phyloP scores from a whole-genome alignment of 2,888 invertebrate species.

The Hartigia nigra region DNA sequence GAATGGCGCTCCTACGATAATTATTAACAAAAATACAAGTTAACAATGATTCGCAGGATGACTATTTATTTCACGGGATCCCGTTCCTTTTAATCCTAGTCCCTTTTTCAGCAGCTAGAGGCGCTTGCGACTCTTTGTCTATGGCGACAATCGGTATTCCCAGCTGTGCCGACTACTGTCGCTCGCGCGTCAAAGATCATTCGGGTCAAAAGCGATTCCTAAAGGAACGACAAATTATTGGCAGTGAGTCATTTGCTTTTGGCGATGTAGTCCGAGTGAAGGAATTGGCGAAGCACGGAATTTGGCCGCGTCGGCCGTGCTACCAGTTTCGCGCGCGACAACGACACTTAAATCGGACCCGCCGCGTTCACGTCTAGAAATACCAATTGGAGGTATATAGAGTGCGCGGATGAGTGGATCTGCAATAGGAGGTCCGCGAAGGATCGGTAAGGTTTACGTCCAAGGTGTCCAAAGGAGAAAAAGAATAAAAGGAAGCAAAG shows the following conservation, averaged over 20 bases:
- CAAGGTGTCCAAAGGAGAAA: background rate
- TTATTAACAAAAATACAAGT: slow-evolving; percentile 60
- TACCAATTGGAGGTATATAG: background rate
- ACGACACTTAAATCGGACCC: background rate
- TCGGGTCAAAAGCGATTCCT: background rate
- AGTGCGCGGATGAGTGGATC: background rate
- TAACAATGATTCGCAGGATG: slow-evolving; percentile 49
- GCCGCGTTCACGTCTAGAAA: background rate
- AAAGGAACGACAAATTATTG: background rate
- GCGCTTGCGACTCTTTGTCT: background rate
- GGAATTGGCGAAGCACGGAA: background rate
- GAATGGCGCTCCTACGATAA: slow-evolving; percentile 42
- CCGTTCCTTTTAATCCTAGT: background rate
- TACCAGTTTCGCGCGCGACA: background rate
- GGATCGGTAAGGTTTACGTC: background rate
- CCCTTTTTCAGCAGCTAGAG: background rate
- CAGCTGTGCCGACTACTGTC: background rate
- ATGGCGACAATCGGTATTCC: background rate
- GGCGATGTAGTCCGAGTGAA: background rate
- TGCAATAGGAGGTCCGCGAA: background rate
- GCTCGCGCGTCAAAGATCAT: background rate
- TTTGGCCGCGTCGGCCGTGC: background rate
- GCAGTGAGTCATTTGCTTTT: background rate
- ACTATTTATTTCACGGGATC: background rate
- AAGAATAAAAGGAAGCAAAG: background rate